Percentiles rank a stretch among this genome's conserved stretches.
Evolutionary conservation across 2,888 invertebrate species (phyloP).

Genomic region (Blera fallax): DNA sequence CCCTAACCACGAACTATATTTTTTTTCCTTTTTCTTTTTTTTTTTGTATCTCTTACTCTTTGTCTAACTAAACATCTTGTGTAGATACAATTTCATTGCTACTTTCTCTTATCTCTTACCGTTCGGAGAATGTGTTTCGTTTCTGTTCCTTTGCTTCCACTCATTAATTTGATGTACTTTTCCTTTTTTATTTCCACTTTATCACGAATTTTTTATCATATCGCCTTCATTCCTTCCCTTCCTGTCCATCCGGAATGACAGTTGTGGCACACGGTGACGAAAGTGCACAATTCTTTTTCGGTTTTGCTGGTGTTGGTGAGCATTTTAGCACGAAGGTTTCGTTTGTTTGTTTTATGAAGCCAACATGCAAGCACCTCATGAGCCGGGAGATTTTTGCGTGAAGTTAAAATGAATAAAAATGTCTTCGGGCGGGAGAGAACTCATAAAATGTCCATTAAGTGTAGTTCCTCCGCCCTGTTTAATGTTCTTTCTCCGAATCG

Average conservation of each 20-base stretch:
- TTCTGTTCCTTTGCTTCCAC: constrained; percentile 53
- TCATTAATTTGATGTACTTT: constrained; percentile 68
- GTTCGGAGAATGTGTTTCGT: constrained; percentile 62
- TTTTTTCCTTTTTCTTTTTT: constrained; percentile 28
- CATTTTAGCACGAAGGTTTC: constrained; percentile 50
- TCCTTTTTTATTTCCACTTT: constrained; percentile 54
- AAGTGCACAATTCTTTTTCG: constrained; percentile 43
- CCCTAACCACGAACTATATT: constrained; percentile 19
- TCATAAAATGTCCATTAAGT: constrained; percentile 68
- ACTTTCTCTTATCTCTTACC: constrained; percentile 66
- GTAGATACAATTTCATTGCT: constrained; percentile 67
- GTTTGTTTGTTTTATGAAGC: constrained; percentile 30
- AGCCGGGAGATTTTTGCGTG: constrained; percentile 60
- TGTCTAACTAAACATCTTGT: constrained; percentile 64
- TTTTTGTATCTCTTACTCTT: constrained; percentile 26
- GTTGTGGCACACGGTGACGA: constrained; percentile 51
- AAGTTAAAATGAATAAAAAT: constrained; percentile 58
- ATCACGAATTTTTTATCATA: constrained; percentile 54
- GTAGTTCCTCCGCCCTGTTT: constrained; percentile 59
- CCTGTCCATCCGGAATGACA: constrained; percentile 26
- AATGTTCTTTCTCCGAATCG: constrained; percentile 68
- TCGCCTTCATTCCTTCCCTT: constrained; percentile 25
- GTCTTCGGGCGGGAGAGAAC: constrained; percentile 52
- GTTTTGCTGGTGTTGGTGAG: constrained; percentile 15
- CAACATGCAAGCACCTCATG: constrained; percentile 49